A percentile compares a stretch with the other conserved stretches of the same genome.
phyloP scores from a whole-genome alignment of 2,888 invertebrate genomes.

The Smittia sp. region DNA sequence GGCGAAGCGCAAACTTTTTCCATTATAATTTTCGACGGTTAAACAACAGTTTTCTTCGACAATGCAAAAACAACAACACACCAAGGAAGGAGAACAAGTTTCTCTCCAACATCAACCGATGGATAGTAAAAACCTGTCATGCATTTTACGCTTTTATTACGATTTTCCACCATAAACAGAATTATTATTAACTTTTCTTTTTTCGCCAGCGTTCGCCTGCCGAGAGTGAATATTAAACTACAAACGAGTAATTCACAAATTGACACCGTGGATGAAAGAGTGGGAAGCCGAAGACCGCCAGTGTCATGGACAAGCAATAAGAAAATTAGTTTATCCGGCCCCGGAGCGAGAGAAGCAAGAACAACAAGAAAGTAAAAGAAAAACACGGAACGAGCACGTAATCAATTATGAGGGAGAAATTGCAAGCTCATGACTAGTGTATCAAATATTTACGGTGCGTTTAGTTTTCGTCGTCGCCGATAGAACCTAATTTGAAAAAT shows the following conservation, averaged over 20 bases:
- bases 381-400: constrained; percentile 17
- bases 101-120: neutral
- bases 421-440: constrained; percentile 39
- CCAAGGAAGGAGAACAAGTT: constrained; percentile 14
- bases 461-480: constrained; percentile 17
- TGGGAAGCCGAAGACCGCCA: neutral
- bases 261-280: constrained; percentile 19
- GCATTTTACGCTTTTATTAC: constrained; percentile 23
- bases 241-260: constrained; percentile 33
- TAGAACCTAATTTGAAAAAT: constrained; percentile 24
- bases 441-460: constrained; percentile 36
- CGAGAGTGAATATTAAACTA: constrained; percentile 1
- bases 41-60: constrained; percentile 32
- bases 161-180: constrained; percentile 19
- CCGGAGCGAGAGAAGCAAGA: neutral
- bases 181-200: constrained; percentile 10
- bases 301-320: constrained; percentile 22
- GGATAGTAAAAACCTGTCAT: constrained; percentile 4
- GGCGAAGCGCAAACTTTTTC: constrained; percentile 28
- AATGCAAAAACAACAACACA: neutral
- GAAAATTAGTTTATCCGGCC: constrained; percentile 34
- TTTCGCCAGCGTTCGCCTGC: neutral
- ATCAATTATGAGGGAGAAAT: constrained; percentile 39
- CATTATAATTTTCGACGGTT: constrained; percentile 39
- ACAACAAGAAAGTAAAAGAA: neutral